These are phyloP conservation scores for Lasioglossum marginatum DNA, from an alignment of 2,888 invertebrate species.

Conservation along the genomic window DNA sequence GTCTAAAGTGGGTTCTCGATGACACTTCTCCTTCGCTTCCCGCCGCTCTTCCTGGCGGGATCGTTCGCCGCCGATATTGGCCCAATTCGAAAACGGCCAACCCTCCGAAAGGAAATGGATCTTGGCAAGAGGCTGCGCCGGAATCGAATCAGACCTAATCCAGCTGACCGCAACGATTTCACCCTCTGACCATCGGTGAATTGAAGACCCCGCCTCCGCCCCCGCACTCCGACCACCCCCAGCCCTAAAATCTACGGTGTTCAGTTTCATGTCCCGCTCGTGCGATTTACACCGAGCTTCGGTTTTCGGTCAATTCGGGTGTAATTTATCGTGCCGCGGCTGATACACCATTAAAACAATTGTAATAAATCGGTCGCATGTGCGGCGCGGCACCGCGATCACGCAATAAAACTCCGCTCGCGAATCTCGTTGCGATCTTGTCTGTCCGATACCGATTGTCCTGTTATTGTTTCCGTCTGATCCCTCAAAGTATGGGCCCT, in stretches of 20 bases:
- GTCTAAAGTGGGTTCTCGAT: slow-evolving; percentile 65
- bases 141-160: slow-evolving; percentile 73
- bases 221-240: neutral
- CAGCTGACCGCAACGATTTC: slow-evolving; percentile 72
- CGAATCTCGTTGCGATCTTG: slow-evolving; percentile 23
- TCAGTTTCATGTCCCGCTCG: slow-evolving; percentile 53
- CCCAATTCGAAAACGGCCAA: slow-evolving; percentile 70
- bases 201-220: slow-evolving; percentile 26
- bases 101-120: slow-evolving; percentile 69
- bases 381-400: neutral
- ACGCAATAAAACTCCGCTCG: neutral
- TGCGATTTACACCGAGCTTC: slow-evolving; percentile 57
- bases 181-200: slow-evolving; percentile 50
- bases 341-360: slow-evolving; percentile 59
- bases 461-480: slow-evolving; percentile 18
- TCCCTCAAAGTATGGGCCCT: neutral
- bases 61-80: slow-evolving; percentile 66
- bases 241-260: slow-evolving; percentile 48
- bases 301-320: slow-evolving; percentile 59
- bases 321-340: slow-evolving; percentile 52
- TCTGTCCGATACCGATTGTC: slow-evolving; percentile 5
- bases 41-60: slow-evolving; percentile 35
- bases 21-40: slow-evolving; percentile 58
- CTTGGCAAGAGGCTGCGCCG: slow-evolving; percentile 70
- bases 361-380: slow-evolving; percentile 50